Evolutionary conservation across 2,888 invertebrate species (phyloP).

Genomic region (Furcula furcula): DNA sequence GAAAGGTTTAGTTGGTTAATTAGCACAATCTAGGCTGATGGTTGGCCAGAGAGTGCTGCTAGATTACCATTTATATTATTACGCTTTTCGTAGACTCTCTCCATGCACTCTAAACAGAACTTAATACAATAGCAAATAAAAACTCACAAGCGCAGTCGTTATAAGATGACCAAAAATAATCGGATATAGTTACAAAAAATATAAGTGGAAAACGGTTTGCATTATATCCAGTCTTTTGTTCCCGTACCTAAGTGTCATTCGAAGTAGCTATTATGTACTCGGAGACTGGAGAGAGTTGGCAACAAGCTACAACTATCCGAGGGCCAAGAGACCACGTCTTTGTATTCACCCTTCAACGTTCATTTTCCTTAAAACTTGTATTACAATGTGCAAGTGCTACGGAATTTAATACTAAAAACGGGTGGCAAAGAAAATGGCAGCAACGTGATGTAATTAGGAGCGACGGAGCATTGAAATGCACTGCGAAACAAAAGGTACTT

Average conservation of each 20-base stretch:
- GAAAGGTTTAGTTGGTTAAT: too few relatives aligned
- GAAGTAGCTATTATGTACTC: constrained; percentile 52
- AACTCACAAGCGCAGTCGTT: too few relatives aligned
- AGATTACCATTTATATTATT: too few relatives aligned
- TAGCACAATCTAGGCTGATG: too few relatives aligned
- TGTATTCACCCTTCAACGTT: constrained; percentile 25
- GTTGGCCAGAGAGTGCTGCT: too few relatives aligned
- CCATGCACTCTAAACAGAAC: too few relatives aligned
- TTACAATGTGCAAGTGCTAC: constrained; percentile 5
- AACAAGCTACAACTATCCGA: constrained; percentile 27
- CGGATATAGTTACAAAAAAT: too few relatives aligned
- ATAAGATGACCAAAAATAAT: too few relatives aligned
- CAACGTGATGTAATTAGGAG: constrained; percentile 8
- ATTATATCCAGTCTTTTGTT: constrained; percentile 29
- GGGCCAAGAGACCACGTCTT: constrained; percentile 33
- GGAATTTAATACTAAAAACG: constrained; percentile 7
- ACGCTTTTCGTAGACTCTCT: too few relatives aligned
- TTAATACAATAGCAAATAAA: too few relatives aligned
- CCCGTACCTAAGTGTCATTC: constrained; percentile 39
- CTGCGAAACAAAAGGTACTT: constrained; percentile 7
- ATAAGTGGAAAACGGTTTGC: constrained; percentile 19
- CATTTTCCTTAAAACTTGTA: constrained; percentile 28
- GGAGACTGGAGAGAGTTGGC: constrained; percentile 25
- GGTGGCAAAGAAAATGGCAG: constrained; percentile 5
- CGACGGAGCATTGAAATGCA: not conserved